Conservation (phyloP, 2,888 invertebrate species). For the Pammene aurita region DNA sequence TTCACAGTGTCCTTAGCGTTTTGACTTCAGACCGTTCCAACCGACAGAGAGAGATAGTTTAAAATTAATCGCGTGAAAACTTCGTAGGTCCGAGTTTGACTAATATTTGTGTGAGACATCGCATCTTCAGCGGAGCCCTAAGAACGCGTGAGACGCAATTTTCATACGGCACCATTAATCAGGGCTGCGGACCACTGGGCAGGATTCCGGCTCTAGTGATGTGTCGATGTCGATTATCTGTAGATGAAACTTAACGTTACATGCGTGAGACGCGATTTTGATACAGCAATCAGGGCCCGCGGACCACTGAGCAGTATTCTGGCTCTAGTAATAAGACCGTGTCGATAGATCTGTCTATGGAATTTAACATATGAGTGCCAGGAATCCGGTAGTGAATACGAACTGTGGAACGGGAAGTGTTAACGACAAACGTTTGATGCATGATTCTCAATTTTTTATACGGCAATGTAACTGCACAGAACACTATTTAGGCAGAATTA, state of each 20-base stretch:
- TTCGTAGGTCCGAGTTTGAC: not conserved
- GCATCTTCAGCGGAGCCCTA: slow-evolving; percentile 56
- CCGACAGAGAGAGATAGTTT: not conserved
- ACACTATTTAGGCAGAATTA: too few species aligned
- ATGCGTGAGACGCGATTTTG: not conserved
- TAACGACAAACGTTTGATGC: too few species aligned
- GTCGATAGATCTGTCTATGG: too few species aligned
- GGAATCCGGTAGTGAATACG: too few species aligned
- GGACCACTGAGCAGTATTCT: too few species aligned
- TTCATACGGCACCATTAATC: slow-evolving; percentile 69
- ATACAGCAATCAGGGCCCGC: not conserved
- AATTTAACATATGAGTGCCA: too few species aligned
- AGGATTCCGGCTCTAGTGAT: slow-evolving; percentile 46
- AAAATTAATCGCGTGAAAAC: not conserved
- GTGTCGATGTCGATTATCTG: slow-evolving; percentile 33
- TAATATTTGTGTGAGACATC: slow-evolving; percentile 39
- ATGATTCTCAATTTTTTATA: too few species aligned
- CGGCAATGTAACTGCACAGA: too few species aligned
- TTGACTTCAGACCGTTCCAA: not conserved
- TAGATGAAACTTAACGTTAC: not conserved
- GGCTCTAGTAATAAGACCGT: too few species aligned
- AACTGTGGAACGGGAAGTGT: too few species aligned
- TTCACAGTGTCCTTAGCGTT: not conserved
- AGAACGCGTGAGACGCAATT: slow-evolving; percentile 61
- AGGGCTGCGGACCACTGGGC: slow-evolving; percentile 53